phyloP scores from a whole-genome alignment of 2,113 vertebrate species.

The Mirza zaza region DNA sequence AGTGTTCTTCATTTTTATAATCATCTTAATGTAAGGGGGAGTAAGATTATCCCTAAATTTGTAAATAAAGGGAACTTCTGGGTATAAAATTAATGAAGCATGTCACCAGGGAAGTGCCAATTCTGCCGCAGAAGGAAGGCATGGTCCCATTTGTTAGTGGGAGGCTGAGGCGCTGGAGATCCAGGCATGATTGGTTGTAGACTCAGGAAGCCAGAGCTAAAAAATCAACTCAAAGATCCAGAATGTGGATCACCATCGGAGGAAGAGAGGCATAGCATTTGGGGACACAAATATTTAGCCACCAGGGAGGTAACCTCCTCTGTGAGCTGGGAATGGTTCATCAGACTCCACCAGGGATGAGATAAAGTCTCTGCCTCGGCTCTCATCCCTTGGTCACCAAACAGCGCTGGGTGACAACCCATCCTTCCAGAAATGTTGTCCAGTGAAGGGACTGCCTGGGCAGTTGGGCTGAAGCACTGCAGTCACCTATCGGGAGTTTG shows the following conservation, averaged over 20 bases:
- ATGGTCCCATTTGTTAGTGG: too few relatives aligned
- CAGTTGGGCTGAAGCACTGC: background rate
- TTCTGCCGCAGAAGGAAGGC: background rate
- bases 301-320: background rate
- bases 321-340: background rate
- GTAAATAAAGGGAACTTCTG: constrained; percentile 8
- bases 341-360: background rate
- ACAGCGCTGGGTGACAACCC: background rate
- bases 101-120: background rate
- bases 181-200: accelerated
- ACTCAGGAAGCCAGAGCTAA: background rate
- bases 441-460: background rate
- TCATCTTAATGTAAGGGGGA: background rate
- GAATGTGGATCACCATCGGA: background rate
- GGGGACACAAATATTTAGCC: background rate
- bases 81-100: background rate
- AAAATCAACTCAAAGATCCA: background rate
- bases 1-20: constrained; percentile 8
- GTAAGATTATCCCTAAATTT: constrained; percentile 6
- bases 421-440: background rate
- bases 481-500: background rate
- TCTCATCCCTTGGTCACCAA: background rate
- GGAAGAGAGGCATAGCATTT: background rate
- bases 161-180: background rate
- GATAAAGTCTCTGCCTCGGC: background rate